These are phyloP conservation scores for Andrena bucephala DNA, from an alignment of 2,888 invertebrate species.

Conservation along the genomic window DNA sequence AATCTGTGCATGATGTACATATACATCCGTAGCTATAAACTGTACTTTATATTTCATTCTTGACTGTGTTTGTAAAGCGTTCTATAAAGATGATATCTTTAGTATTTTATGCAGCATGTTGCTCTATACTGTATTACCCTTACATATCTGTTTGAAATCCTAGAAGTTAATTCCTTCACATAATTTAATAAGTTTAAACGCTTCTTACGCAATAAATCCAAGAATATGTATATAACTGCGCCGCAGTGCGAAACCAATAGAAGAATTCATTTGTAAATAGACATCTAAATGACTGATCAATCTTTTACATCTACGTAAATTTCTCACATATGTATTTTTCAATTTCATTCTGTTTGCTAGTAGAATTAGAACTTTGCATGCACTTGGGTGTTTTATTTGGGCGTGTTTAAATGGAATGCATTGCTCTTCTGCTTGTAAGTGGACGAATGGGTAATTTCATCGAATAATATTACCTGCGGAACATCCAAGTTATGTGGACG, in stretches of 20 bases:
- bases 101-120: constrained; percentile 32
- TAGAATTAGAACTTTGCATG: constrained; percentile 60
- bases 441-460: constrained; percentile 36
- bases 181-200: constrained; percentile 33
- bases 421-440: constrained; percentile 54
- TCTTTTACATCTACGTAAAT: not conserved
- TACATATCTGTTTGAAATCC: constrained; percentile 23
- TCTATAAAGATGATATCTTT: constrained; percentile 4
- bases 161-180: constrained; percentile 33
- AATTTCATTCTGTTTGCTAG: constrained; percentile 31
- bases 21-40: not conserved
- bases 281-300: not conserved
- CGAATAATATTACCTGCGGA: constrained; percentile 22
- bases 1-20: constrained; percentile 37
- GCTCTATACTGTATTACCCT: constrained; percentile 16
- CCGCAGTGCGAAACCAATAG: not conserved
- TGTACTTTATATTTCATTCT: constrained; percentile 3
- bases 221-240: constrained; percentile 1
- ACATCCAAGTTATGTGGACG: constrained; percentile 37
- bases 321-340: constrained; percentile 22
- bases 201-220: constrained; percentile 16
- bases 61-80: not conserved
- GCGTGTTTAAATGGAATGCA: constrained; percentile 49
- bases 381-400: constrained; percentile 32
- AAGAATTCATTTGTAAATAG: constrained; percentile 6